phyloP scores from a whole-genome alignment of 2,797 vertebrate species.

The Halcyon smyrnensis region DNA sequence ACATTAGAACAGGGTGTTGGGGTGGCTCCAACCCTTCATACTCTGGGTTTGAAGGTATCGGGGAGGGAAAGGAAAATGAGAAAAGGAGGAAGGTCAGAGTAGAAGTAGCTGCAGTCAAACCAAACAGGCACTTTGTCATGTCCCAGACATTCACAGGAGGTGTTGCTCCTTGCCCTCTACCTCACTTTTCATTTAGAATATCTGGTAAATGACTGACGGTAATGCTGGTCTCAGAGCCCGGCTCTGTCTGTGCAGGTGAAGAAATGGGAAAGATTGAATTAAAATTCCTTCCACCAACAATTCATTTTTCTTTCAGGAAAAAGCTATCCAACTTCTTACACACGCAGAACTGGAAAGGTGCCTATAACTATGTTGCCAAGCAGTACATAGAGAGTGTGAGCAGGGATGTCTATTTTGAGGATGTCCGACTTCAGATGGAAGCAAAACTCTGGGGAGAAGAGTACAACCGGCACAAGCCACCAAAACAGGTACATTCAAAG shows the following conservation, averaged over 20 bases:
- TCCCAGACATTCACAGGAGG: background rate
- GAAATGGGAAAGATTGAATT: background rate
- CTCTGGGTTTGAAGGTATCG: background rate
- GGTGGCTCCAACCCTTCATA: background rate
- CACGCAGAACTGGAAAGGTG: conserved; percentile 93
- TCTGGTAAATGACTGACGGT: background rate
- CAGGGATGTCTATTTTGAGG: conserved; percentile 94
- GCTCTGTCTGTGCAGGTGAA: background rate
- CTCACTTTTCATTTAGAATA: background rate
- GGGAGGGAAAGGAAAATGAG: background rate
- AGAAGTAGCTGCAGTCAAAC: background rate
- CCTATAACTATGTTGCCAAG: conserved; percentile 96
- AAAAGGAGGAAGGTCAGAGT: background rate
- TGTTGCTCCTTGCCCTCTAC: background rate
- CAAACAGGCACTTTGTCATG: background rate
- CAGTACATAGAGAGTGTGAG: conserved; percentile 90
- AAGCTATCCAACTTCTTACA: conserved; percentile 96
- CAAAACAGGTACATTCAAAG: conserved; percentile 87
- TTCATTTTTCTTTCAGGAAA: conserved; percentile 83
- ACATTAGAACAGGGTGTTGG: background rate
- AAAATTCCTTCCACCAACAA: background rate
- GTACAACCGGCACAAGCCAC: conserved; percentile 94
- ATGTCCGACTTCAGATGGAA: conserved; percentile 96
- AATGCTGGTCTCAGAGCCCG: background rate
- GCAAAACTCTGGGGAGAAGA: conserved; percentile 99